These are phyloP conservation scores for Oxyruncus cristatus DNA, from an alignment of 2,113 vertebrate species.

Conservation along the genomic window DNA sequence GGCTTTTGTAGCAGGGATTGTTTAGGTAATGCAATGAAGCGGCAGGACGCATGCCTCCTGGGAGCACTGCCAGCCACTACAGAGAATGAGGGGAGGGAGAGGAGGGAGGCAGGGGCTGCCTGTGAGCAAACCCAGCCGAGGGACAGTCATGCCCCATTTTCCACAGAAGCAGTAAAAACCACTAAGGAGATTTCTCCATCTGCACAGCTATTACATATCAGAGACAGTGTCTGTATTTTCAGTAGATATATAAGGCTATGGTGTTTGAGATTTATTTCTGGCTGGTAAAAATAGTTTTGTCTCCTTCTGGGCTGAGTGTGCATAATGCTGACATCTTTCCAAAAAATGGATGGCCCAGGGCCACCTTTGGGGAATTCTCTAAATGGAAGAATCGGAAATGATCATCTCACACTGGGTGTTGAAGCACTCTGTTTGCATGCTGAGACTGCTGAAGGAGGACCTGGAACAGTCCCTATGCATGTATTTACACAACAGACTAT, in stretches of 20 bases:
- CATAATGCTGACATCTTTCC: neutral
- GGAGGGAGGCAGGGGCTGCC: neutral
- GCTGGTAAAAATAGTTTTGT: conserved; percentile 8
- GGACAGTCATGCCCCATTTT: conserved; percentile 48
- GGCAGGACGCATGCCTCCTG: neutral
- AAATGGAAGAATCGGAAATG: neutral
- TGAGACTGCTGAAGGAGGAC: neutral
- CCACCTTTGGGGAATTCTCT: conserved; percentile 33
- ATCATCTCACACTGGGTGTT: neutral
- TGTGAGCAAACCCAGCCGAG: neutral
- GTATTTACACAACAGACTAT: conserved; percentile 8
- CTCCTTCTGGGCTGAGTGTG: neutral
- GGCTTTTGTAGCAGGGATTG: conserved; percentile 21
- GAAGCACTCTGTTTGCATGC: neutral
- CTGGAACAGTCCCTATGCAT: neutral
- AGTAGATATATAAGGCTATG: conserved; percentile 12
- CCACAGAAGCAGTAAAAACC: conserved; percentile 19
- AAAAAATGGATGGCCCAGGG: conserved; percentile 22
- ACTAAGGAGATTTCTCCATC: conserved; percentile 54
- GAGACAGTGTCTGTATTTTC: conserved; percentile 55
- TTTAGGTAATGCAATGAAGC: conserved; percentile 4
- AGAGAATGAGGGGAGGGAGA: neutral
- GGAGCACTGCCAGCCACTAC: neutral
- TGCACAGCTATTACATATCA: conserved; percentile 52
- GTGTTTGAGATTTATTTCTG: conserved; percentile 21